Conservation (phyloP, 2,888 invertebrate species). For the Ligdia adustata region DNA sequence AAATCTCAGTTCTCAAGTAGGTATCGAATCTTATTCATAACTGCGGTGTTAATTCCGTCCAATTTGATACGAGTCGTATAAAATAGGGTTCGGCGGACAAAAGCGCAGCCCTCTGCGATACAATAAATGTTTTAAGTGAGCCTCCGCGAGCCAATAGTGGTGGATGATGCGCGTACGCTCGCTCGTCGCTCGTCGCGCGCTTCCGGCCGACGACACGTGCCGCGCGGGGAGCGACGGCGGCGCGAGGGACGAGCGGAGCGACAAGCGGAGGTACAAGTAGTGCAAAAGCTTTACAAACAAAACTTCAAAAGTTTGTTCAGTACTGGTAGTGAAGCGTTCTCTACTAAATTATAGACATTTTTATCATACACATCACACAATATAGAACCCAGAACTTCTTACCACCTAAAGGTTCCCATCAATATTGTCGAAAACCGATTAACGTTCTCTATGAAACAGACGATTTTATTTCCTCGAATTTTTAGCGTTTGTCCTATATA, state of each 20-base stretch:
- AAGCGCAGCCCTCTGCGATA: constrained; percentile 58
- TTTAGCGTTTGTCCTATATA: too few species aligned
- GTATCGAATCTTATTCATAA: background rate
- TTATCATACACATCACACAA: too few species aligned
- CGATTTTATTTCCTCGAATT: too few species aligned
- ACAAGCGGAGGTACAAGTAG: constrained; percentile 8
- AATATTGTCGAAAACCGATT: too few species aligned
- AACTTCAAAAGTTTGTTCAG: too few species aligned
- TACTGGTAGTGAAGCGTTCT: too few species aligned
- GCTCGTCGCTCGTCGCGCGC: constrained; percentile 67
- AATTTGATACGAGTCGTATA: constrained; percentile 25
- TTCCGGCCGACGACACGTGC: constrained; percentile 73
- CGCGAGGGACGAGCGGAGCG: constrained; percentile 5
- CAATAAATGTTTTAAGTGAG: constrained; percentile 83
- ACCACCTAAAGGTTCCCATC: too few species aligned
- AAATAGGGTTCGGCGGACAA: constrained; percentile 57
- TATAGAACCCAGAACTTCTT: too few species aligned
- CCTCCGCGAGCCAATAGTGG: constrained; percentile 76
- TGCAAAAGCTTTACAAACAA: too few species aligned
- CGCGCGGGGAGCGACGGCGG: constrained; percentile 31
- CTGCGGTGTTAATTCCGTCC: constrained; percentile 21
- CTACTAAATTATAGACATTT: too few species aligned
- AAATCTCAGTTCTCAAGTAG: background rate
- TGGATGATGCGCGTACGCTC: constrained; percentile 65
- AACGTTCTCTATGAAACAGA: too few species aligned